phyloP scores from a whole-genome alignment of 2,113 vertebrate species.

The Mesoclemmys tuberculata region DNA sequence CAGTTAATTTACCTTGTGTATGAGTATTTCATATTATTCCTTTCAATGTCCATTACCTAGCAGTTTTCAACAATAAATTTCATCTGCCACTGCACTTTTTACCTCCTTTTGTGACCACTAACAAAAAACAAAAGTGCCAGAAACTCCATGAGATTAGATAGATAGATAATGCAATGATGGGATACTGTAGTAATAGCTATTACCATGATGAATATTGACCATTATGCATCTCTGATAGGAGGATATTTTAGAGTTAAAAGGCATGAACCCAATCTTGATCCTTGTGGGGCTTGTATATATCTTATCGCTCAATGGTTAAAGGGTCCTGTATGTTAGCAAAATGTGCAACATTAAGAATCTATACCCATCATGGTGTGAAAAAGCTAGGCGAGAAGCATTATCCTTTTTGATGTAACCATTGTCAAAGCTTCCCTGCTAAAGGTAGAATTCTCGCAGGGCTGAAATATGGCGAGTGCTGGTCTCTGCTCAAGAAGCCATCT shows the following conservation, averaged over 20 bases:
- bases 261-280: background rate
- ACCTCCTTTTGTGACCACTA: background rate
- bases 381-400: background rate
- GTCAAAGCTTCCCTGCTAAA: background rate
- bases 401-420: background rate
- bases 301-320: background rate
- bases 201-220: background rate
- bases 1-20: background rate
- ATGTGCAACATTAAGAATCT: background rate
- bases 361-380: background rate
- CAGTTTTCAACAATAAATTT: background rate
- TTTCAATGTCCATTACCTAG: background rate
- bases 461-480: rapidly evolving
- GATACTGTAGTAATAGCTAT: background rate
- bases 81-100: background rate
- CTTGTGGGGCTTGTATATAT: background rate
- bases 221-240: background rate
- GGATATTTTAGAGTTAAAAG: background rate
- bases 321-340: background rate
- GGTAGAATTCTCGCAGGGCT: background rate
- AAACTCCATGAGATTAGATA: background rate
- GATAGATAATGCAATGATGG: background rate
- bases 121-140: background rate
- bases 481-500: rapidly evolving
- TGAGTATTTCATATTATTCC: background rate